Evolutionary conservation across 1,140 invertebrate genomes (phyloP), one percentile per base, ranked within the genome.

Genomic region (Lethrus apterus): DNA sequence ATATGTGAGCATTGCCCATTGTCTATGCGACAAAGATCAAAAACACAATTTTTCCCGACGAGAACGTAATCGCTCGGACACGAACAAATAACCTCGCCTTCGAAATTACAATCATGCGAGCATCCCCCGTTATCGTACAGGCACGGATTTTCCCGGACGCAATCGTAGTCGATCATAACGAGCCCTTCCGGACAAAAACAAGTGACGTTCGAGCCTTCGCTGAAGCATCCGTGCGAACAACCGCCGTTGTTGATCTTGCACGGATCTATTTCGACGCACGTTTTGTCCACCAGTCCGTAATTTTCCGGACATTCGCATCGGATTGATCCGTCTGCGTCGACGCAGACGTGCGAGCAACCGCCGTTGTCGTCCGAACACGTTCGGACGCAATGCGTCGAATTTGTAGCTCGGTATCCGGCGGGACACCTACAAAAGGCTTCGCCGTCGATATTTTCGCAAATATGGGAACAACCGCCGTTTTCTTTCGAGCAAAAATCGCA

Each of bases 11-110:
- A 84, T 4, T 79, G 79, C 3, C 74, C 79, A 56, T 77, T 76
- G 42, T 71, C 70, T n/a, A 71, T 63, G 3, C 56, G 45, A 58
- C 83, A 86, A 54, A 84, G 82, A 55, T 86, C 72, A 7, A 83
- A 64, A 26, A 24, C 11, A 26, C 48, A 60, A 40, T 47, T 56
- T 18, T 19, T 47, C 42, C 52, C 48, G 26, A 65, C 65, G 58
- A 77, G 82, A 20, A 76, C 71, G 56, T 82, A 86, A 0, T 84
- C 83, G 26, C 81, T 77, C 52, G 86, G 81, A 61, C 90, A 93
- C 31, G 80, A 76, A 65, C 89, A 93, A 68, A 26, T 26, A 8
- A 46, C 51, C 35, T 31, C 32, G 4, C 50, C 53, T 19, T 59
- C 45, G 7, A 68, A 14, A 15, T 29, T 4, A 11, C 41, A 43